A percentile compares a stretch with the other conserved stretches of the same genome.
Conservation (phyloP, 2,888 invertebrate genomes). For the Drosophila nr. perissopoda region DNA sequence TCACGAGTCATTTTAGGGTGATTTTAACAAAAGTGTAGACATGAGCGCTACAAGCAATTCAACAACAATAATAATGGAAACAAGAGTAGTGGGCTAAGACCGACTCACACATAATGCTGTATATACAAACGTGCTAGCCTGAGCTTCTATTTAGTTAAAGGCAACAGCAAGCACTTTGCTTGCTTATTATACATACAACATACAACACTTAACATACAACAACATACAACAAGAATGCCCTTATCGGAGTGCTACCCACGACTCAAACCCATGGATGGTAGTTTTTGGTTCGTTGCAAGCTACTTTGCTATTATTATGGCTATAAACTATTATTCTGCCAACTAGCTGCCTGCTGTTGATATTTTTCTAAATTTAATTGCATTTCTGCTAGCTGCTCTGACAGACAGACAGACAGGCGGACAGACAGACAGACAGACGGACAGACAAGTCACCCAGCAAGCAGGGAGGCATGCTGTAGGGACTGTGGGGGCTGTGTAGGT, state of each 20-base stretch:
- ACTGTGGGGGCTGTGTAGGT: background rate
- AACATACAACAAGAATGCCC: conserved; percentile 5
- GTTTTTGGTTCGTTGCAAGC: conserved; percentile 48
- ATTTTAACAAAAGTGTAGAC: background rate
- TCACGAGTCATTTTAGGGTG: background rate
- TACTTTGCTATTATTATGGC: conserved; percentile 64
- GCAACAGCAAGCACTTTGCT: conserved; percentile 68
- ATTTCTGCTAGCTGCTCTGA: conserved; percentile 59
- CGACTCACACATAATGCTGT: conserved; percentile 11
- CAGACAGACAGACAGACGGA: conserved; percentile 6
- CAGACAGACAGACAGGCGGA: conserved; percentile 13
- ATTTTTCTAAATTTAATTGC: conserved; percentile 80
- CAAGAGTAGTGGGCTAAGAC: conserved; percentile 23
- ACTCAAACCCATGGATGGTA: conserved; percentile 5
- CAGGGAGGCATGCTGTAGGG: background rate
- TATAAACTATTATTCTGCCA: conserved; percentile 75
- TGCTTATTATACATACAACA: conserved; percentile 37
- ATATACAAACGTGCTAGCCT: conserved; percentile 37
- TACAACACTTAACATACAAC: conserved; percentile 3
- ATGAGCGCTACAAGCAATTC: conserved; percentile 22
- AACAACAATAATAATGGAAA: conserved; percentile 45
- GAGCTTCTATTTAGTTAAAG: conserved; percentile 71
- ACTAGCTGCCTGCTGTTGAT: conserved; percentile 67
- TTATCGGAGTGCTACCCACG: background rate
- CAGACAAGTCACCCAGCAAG: conserved; percentile 8